These are phyloP conservation scores for Palaemon carinicauda DNA, from an alignment of 1,140 invertebrate species.

Conservation along the genomic window DNA sequence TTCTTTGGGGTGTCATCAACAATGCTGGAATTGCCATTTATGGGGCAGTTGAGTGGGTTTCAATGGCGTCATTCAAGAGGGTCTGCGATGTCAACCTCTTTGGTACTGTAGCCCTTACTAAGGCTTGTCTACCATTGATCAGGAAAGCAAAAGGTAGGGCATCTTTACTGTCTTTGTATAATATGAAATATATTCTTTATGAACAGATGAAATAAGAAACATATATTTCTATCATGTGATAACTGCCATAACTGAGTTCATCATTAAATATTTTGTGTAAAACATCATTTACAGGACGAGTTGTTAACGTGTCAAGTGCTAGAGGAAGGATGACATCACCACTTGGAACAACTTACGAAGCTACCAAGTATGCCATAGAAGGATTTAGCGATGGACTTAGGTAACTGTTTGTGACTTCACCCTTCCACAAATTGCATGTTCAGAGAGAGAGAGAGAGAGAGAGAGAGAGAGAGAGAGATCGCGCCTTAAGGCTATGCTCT, in stretches of 20 bases:
- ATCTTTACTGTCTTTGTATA: no score
- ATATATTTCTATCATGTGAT: not conserved
- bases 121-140: not conserved
- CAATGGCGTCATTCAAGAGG: not conserved
- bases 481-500: no score
- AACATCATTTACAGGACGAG: not conserved
- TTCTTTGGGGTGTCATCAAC: not conserved
- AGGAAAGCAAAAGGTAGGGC: not conserved
- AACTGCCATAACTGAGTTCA: no score
- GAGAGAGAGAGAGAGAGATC: no score
- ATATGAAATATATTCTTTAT: not conserved
- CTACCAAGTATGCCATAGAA: not conserved
- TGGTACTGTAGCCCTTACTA: not conserved
- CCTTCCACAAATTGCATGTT: not conserved
- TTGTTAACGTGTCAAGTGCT: not conserved
- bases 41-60: not conserved
- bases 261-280: not conserved
- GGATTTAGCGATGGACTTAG: constrained; percentile 12
- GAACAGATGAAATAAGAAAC: not conserved
- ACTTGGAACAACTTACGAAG: not conserved
- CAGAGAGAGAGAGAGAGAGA: no score
- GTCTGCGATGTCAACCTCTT: not conserved
- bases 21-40: not conserved
- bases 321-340: not conserved
- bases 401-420: not conserved